Conservation (phyloP, 2,888 invertebrate genomes). For the Drosophila lutescens region DNA sequence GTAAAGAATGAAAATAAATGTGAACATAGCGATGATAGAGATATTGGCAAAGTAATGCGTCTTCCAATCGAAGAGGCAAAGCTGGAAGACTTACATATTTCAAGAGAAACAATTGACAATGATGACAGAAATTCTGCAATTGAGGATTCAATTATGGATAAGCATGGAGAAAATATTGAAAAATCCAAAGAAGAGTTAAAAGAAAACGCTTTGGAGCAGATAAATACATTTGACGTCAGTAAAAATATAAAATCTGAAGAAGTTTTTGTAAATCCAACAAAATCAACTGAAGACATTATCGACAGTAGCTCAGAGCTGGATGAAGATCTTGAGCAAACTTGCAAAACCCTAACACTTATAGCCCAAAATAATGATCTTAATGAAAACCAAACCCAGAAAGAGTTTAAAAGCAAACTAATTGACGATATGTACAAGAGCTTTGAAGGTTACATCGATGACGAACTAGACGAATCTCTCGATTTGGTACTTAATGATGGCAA, state of each 20-base stretch:
- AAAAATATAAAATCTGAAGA: background rate
- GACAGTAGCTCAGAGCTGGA: constrained; percentile 40
- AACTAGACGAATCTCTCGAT: constrained; percentile 7
- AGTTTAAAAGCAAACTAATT: constrained; percentile 40
- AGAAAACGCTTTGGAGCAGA: background rate
- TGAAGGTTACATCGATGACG: constrained; percentile 14
- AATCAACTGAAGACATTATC: background rate
- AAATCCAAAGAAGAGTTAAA: background rate
- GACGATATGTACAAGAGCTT: constrained; percentile 54
- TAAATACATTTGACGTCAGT: background rate
- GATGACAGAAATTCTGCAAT: background rate
- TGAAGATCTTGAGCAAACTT: constrained; percentile 34
- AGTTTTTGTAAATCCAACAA: background rate
- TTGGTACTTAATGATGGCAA: constrained; percentile 14
- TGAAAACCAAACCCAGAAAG: constrained; percentile 9
- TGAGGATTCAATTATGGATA: background rate
- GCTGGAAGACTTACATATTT: constrained; percentile 26
- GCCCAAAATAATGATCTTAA: background rate
- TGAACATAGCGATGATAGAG: background rate
- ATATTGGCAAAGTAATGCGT: constrained; percentile 8
- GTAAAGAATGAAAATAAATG: background rate
- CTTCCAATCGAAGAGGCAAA: constrained; percentile 36
- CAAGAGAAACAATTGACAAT: background rate
- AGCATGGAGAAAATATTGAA: no score
- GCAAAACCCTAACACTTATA: constrained; percentile 21